Evolutionary conservation across 2,888 invertebrate species (phyloP), one percentile per base, ranked within the genome.

Genomic region (Dicyrtoma fusca): DNA sequence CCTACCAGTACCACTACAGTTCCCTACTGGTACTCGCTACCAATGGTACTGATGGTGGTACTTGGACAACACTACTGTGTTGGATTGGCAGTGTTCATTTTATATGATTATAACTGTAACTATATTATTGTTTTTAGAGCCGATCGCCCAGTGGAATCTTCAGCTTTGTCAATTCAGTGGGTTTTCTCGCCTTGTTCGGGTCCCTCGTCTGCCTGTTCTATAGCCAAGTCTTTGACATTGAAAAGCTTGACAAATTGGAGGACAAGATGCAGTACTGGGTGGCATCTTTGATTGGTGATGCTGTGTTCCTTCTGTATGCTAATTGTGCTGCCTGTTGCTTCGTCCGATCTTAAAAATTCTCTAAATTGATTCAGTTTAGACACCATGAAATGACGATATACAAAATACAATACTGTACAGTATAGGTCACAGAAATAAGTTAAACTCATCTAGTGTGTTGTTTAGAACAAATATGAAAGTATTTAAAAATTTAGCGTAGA

Each of bases 151-250:
- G 51, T n/a, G 72, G 71, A 17, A 68, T 77, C 13, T 74, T 59
- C 57, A 65, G 78, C n/a, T 74, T 78, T 70, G 75, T 79, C 65
- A 79, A 77, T 53, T 62, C 73, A 1, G 75, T 77, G 47, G 78
- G 75, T 1, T 47, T 80, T 25, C 0, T 80, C 1, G 76, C 75
- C 1, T 45, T 78, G 13, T 57, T 73, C 1, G 75, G 59, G 2
- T 76, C 74, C 13, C 51, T 75, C 44, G 76, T 68, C 17, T 80
- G 79, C 61, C 74, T 78, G 69, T 63, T 76, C 47, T 62, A 44
- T 17, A 42, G 66, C 11, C 21, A 72, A 34, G 8, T 62, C 25
- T 68, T 63, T 13, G 47, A 51, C 17, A 4, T 44, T 17, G 64
- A 71, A 8, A 47, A 71, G 1, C 23, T 59, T 23, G 73, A 77